These are phyloP conservation scores for Protophormia terraenovae DNA, from an alignment of 2,888 invertebrate genomes.

Conservation along the genomic window DNA sequence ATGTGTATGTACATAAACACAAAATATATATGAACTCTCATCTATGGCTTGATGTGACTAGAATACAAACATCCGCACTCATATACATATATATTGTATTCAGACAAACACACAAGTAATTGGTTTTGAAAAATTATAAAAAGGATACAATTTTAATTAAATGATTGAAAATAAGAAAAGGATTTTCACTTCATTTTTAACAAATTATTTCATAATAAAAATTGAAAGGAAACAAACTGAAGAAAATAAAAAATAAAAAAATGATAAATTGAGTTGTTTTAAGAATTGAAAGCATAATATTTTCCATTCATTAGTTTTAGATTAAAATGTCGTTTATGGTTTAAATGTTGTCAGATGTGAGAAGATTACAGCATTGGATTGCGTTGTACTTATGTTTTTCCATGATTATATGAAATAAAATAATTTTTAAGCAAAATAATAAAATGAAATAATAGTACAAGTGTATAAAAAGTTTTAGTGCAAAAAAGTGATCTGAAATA, in stretches of 20 bases:
- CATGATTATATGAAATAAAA: no score
- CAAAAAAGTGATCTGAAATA: no score
- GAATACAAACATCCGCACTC: background rate
- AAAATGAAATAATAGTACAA: no score
- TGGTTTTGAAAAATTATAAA: constrained; percentile 52
- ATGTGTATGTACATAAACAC: background rate
- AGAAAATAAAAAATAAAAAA: background rate
- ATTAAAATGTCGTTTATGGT: background rate
- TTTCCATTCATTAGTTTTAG: background rate
- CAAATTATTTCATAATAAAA: background rate
- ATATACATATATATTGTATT: background rate
- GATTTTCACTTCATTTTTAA: constrained; percentile 38
- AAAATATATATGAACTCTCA: no score
- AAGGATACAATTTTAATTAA: constrained; percentile 51
- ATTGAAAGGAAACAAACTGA: background rate
- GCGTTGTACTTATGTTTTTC: no score
- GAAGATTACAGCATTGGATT: no score
- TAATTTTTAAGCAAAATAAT: no score
- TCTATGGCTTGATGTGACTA: background rate
- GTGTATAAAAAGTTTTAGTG: no score
- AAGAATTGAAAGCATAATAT: constrained; percentile 5
- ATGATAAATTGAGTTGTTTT: constrained; percentile 29
- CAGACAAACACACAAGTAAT: constrained; percentile 23
- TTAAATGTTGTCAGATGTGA: background rate
- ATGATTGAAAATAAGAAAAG: constrained; percentile 40